Base-by-base conservation (phyloP, 1,140 invertebrate species). In the Ectropis grisescens region DNA sequence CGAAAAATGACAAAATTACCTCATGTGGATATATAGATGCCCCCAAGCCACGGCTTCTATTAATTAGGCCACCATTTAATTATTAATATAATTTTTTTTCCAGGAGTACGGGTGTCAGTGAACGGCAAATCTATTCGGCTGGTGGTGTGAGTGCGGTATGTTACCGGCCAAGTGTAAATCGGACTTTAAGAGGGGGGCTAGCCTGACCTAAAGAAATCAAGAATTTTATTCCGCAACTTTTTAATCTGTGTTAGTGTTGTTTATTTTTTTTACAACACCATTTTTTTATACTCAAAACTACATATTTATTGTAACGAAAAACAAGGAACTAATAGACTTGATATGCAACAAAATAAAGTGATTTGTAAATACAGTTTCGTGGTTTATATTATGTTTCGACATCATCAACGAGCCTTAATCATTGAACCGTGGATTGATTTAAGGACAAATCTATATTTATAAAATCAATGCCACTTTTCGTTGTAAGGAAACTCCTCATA, bases 261-360 rank as follows among this genome's bases (percentile, higher is more conserved):
- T 67, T 48, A 42, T 57, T 69, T 57, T 45, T 70, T 58, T 68
- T 40, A 55, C 61, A 65, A 74, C 61, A 69, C 56, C 33, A 55
- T 24, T 54, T 74, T 68, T 79, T 80, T 80, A 75, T 80, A 80
- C 68, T 72, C 68, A 65, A 66, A 66, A 45, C 49, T 68, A 71
- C 65, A 56, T 76, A 75, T 80, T 80, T 76, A 76, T 76, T 80
- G 68, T 76, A 75, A 26, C 6, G 10, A 26, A 10, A 67, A 72
- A n/a, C n/a, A 79, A 75, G 61, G 45, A 64, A 64, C 55, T 49
- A 47, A 71, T 68, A 64, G 64, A 67, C 57, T 67, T 68, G 53
- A 71, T 58, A 74, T 68, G 57, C 60, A 74, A 80, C 55, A 64
- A 78, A 72, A 72, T 72, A 72, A 75, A 74, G 43, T 56, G 55